phyloP scores from a whole-genome alignment of 2,113 vertebrate genomes.

The Corythornis cristatus region DNA sequence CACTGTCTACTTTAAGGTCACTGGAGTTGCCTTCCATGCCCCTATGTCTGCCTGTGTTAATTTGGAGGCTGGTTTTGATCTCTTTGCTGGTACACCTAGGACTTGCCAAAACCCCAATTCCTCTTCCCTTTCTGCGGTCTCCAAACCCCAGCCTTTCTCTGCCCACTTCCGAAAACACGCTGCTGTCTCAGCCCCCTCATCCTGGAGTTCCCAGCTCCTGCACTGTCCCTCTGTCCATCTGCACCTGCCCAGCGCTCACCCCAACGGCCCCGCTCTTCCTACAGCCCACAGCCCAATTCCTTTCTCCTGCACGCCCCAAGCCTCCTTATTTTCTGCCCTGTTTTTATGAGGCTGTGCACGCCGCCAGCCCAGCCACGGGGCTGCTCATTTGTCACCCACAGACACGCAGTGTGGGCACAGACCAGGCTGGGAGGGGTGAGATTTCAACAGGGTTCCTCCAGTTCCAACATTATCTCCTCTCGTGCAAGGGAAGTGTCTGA shows the following conservation, averaged over 20 bases:
- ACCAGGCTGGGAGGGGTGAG: background rate
- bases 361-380: background rate
- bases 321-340: background rate
- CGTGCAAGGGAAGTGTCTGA: background rate
- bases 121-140: background rate
- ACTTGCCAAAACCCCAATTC: background rate
- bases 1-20: background rate
- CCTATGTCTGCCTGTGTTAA: background rate
- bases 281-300: background rate
- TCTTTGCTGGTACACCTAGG: background rate
- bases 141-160: background rate
- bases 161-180: background rate
- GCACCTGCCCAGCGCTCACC: background rate
- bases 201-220: background rate
- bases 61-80: background rate
- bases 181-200: rapidly evolving
- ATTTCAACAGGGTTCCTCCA: background rate
- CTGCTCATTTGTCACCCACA: background rate
- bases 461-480: background rate
- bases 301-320: rapidly evolving
- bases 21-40: background rate
- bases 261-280: background rate
- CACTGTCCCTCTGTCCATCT: background rate
- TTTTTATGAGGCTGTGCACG: background rate
- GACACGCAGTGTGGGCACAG: background rate